Evolutionary conservation across 1,140 invertebrate genomes (phyloP).

Genomic region (Meloidogyne chitwoodi): DNA sequence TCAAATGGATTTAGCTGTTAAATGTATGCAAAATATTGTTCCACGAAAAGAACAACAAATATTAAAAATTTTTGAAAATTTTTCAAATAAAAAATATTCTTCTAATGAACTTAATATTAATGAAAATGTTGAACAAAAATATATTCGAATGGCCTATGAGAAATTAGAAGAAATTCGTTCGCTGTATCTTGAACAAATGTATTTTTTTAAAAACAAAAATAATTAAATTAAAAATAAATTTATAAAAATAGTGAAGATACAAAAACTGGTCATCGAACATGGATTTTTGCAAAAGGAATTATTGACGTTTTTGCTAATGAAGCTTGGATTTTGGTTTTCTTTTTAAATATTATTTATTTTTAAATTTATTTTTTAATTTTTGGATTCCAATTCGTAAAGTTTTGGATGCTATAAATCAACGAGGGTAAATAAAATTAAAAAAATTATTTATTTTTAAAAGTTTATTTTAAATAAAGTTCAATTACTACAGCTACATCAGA

Average conservation of each 20-base stretch:
- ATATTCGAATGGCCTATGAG: neutral
- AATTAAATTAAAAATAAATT: neutral
- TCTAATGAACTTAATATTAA: neutral
- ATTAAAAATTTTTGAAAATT: constrained; percentile 33
- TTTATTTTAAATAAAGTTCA: neutral
- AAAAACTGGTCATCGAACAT: constrained; percentile 10
- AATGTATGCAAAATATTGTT: constrained; percentile 24
- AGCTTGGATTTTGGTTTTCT: constrained; percentile 31
- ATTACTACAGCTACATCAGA: constrained; percentile 16
- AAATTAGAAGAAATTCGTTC: constrained; percentile 33
- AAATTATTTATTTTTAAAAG: neutral
- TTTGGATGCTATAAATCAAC: constrained; percentile 26
- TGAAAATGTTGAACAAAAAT: neutral
- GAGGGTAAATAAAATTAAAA: constrained; percentile 8
- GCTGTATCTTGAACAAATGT: constrained; percentile 44
- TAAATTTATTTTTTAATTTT: neutral
- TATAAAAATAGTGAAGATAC: constrained; percentile 4
- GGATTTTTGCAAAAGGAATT: constrained; percentile 24
- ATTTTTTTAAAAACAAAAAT: constrained; percentile 1
- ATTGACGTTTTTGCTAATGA: constrained; percentile 32
- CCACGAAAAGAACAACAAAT: constrained; percentile 40
- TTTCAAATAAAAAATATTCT: neutral
- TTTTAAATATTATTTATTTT: neutral
- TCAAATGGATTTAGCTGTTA: constrained; percentile 38
- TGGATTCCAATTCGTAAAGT: constrained; percentile 34